Conservation (phyloP, 64 coral and sea anemone genomes). For the Trachythela sp. region DNA sequence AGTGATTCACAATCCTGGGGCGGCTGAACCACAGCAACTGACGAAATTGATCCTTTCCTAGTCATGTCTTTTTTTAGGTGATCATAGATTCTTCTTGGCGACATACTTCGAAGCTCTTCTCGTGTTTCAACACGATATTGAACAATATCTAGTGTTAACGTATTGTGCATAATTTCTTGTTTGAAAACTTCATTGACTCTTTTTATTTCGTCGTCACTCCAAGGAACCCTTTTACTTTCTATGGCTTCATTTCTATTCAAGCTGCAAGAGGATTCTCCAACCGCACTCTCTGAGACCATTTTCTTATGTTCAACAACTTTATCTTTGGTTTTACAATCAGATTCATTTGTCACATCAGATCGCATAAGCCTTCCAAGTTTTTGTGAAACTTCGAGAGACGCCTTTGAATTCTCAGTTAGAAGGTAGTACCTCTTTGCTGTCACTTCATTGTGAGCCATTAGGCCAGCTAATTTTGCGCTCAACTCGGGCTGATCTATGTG, state of each 20-base stretch:
- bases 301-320: neutral
- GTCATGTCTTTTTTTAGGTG: constrained; percentile 9
- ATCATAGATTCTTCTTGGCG: constrained; percentile 29
- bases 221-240: constrained; percentile 23
- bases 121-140: constrained; percentile 15
- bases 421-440: no score
- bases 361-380: no score
- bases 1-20: neutral
- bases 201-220: constrained; percentile 15
- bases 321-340: no score
- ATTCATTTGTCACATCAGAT: no score
- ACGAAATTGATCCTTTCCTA: neutral
- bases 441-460: no score
- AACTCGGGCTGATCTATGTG: neutral
- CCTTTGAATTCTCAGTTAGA: no score
- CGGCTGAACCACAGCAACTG: neutral
- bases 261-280: no score
- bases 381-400: no score
- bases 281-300: no score
- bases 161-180: neutral
- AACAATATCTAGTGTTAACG: constrained; percentile 30
- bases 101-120: constrained; percentile 18
- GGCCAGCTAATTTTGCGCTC: no score
- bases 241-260: constrained; percentile 17
- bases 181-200: constrained; percentile 6